Evolutionary conservation across 2,888 invertebrate genomes (phyloP), one percentile per base, ranked within the genome.

Genomic region (Nymphalis polychloros): DNA sequence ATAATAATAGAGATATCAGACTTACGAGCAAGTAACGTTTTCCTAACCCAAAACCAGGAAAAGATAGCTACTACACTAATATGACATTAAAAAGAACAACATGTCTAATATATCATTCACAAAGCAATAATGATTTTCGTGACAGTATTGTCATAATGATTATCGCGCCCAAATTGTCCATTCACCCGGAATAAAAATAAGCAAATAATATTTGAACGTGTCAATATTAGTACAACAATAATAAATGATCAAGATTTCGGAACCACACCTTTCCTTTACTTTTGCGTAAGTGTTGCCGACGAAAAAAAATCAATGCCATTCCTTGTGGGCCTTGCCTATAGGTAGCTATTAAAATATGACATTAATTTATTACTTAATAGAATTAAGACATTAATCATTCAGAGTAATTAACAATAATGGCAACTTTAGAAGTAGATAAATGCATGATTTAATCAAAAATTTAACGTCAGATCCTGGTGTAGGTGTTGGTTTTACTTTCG

Each of bases 321-420:
- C 16, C 49, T 48, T 52, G 61, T 53, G 35, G 27, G 35, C 67
- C 61, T 64, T 59, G 52, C 65, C 48, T 64, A 65, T 63, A 70
- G 63, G 70, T 69, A 59, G 59, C 19, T 53, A 69, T 71, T 69
- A 71, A 67, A 53, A 59, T 62, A 31, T 64, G 72, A 72, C 70
- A 71, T 49, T 64, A 63, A 64, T 70, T 64, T 67, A 70, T 67
- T 61, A 59, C 70, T 41, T 53, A 64, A 65, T 41, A 55, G 63
- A 69, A 72, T 71, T 67, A 60, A 64, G 68, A 63, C 71, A 68
- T 72, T 59, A 68, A 72, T 72, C 65, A 70, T 66, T 69, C 17
- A 59, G 50, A 53, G 65, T 48, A 50, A 49, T 61, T 49, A 16
- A 41, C 35, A 55, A 20, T 66, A 60, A 65, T 65, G 13, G 27